A percentile compares a stretch with the other conserved stretches of the same genome.
Conservation (phyloP, 1,140 invertebrate species). For the Heliconius eleuchia region DNA sequence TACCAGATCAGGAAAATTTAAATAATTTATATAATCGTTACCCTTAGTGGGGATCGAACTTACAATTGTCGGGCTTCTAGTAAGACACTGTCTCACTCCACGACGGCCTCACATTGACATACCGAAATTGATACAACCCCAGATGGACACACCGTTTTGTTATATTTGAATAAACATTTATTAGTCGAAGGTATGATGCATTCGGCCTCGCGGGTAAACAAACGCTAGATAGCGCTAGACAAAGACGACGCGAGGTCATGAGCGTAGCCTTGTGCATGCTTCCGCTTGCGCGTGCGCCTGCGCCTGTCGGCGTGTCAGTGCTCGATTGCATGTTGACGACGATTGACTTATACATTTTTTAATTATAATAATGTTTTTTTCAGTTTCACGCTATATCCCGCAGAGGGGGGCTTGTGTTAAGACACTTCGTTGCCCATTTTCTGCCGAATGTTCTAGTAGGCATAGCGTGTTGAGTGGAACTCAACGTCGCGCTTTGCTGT, state of each 20-base stretch:
- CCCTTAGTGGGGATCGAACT: too few species aligned
- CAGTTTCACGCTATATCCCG: too few species aligned
- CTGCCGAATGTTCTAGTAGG: too few species aligned
- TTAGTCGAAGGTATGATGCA: conserved; percentile 62
- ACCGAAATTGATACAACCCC: not conserved
- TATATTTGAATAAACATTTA: conserved; percentile 8
- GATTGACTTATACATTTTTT: conserved; percentile 31
- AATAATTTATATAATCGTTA: too few species aligned
- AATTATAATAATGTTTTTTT: too few species aligned
- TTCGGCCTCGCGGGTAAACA: conserved; percentile 78
- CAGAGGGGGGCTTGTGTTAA: too few species aligned
- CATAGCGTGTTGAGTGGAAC: too few species aligned
- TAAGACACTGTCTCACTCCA: not conserved
- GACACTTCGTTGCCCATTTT: too few species aligned
- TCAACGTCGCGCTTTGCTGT: too few species aligned
- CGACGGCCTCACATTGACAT: not conserved
- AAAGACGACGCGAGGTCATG: conserved; percentile 79
- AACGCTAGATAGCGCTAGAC: conserved; percentile 79
- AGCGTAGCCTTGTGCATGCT: conserved; percentile 78
- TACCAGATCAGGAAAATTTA: too few species aligned
- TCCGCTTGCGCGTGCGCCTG: conserved; percentile 59
- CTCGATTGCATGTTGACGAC: conserved; percentile 46
- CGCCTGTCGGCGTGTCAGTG: conserved; percentile 59
- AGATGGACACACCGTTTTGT: not conserved
- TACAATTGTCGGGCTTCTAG: too few species aligned